phyloP scores from a whole-genome alignment of 2,797 vertebrate species.

The Esox masquinongy region DNA sequence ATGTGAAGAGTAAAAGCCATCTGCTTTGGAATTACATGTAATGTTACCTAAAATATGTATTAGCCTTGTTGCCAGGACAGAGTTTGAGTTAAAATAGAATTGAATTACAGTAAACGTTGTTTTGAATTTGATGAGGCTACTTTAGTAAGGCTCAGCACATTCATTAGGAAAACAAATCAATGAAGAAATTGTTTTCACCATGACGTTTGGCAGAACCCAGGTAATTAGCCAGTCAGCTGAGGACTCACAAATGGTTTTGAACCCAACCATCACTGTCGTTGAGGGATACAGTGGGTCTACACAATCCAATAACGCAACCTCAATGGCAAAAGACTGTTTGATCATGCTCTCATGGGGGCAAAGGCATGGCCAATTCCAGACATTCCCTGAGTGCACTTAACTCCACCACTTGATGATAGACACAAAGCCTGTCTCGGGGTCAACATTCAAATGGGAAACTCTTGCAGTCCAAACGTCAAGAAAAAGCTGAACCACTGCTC shows the following conservation, averaged over 20 bases:
- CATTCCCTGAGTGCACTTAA: neutral
- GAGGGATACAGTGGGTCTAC: neutral
- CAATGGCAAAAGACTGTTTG: neutral
- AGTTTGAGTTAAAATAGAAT: neutral
- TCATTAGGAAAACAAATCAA: neutral
- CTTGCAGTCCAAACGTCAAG: neutral
- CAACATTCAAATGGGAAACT: slow-evolving; percentile 1
- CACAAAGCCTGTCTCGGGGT: neutral
- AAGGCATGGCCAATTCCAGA: neutral
- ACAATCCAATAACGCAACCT: slow-evolving; percentile 11
- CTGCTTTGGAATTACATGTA: neutral
- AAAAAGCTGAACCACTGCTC: neutral
- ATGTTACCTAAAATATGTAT: no score
- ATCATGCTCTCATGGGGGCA: neutral
- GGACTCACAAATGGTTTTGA: neutral
- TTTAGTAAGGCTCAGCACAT: neutral
- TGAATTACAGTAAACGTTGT: neutral
- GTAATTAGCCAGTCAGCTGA: neutral
- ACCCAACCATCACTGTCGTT: neutral
- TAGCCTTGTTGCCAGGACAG: neutral
- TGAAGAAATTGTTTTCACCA: neutral
- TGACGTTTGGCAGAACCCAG: neutral
- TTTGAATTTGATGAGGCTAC: neutral
- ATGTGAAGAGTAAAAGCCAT: neutral
- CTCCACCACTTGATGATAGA: neutral